Conservation (phyloP, 2,888 invertebrate genomes). For the Netelia inedita region DNA sequence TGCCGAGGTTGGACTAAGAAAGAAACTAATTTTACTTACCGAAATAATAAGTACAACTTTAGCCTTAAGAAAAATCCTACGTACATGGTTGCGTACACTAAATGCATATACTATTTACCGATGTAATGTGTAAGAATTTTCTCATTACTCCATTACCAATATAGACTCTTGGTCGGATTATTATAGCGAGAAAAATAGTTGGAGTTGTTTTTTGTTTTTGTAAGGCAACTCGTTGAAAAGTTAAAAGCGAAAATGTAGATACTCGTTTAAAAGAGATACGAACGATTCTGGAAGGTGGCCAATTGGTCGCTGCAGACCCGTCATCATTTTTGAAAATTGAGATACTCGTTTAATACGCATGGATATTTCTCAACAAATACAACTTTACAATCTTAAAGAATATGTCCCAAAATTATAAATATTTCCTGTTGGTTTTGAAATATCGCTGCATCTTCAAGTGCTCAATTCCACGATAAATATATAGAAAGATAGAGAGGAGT, state of each 20-base stretch:
- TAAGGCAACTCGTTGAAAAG: neutral
- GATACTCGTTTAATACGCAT: too few species aligned
- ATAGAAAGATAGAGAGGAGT: slow-evolving; percentile 73
- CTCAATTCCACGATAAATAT: slow-evolving; percentile 14
- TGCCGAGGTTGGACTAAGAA: slow-evolving; percentile 51
- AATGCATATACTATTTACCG: slow-evolving; percentile 38
- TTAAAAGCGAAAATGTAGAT: neutral
- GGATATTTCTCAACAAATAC: too few species aligned
- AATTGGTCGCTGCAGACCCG: too few species aligned
- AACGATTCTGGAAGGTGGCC: neutral
- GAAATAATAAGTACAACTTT: slow-evolving; percentile 59
- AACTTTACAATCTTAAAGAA: neutral
- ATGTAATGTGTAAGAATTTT: slow-evolving; percentile 23
- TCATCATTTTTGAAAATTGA: too few species aligned
- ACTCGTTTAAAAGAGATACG: slow-evolving; percentile 5
- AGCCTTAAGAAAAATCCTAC: slow-evolving; percentile 33
- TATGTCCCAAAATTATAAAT: neutral
- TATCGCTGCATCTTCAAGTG: neutral
- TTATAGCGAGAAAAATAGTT: neutral
- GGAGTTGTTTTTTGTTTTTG: neutral
- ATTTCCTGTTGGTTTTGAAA: too few species aligned
- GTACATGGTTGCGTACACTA: slow-evolving; percentile 35
- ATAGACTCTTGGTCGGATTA: slow-evolving; percentile 10
- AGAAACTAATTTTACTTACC: slow-evolving; percentile 72
- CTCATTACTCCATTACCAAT: slow-evolving; percentile 7